These are phyloP conservation scores for Gymnothorax javanicus DNA, from an alignment of 2,797 vertebrate genomes.

Conservation along the genomic window DNA sequence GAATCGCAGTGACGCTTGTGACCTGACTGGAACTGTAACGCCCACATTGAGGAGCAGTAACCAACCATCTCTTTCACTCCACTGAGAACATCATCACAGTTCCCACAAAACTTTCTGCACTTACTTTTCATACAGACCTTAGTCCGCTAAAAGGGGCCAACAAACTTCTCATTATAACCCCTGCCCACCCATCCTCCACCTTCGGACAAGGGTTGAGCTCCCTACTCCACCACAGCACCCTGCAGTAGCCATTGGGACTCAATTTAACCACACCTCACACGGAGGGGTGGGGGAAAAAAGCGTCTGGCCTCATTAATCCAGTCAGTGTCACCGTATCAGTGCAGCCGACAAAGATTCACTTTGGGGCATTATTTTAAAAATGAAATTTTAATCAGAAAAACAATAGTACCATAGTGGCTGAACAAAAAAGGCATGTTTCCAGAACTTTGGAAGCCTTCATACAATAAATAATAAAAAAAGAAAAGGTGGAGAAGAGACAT, in stretches of 20 bases:
- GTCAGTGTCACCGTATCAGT: neutral
- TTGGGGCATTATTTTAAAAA: neutral
- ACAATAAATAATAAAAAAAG: neutral
- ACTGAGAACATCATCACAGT: too few species aligned
- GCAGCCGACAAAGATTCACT: neutral
- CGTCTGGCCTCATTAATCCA: neutral
- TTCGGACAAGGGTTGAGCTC: neutral
- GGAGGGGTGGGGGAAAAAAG: neutral
- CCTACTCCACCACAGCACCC: neutral
- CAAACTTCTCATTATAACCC: neutral
- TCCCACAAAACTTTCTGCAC: neutral
- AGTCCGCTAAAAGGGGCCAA: neutral
- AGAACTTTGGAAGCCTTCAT: neutral
- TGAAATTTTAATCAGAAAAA: neutral
- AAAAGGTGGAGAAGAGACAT: neutral
- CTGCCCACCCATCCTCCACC: neutral
- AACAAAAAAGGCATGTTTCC: neutral
- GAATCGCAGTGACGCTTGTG: neutral
- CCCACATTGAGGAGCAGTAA: neutral
- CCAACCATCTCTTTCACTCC: neutral
- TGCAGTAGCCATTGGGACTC: neutral
- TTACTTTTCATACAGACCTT: neutral
- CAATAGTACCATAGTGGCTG: neutral
- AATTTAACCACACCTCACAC: neutral
- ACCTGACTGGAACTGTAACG: neutral